Percentiles rank a stretch among this genome's conserved stretches.
These are phyloP conservation scores for Sphenopsis melanotis DNA, from an alignment of 2,797 vertebrate genomes.

Conservation along the genomic window DNA sequence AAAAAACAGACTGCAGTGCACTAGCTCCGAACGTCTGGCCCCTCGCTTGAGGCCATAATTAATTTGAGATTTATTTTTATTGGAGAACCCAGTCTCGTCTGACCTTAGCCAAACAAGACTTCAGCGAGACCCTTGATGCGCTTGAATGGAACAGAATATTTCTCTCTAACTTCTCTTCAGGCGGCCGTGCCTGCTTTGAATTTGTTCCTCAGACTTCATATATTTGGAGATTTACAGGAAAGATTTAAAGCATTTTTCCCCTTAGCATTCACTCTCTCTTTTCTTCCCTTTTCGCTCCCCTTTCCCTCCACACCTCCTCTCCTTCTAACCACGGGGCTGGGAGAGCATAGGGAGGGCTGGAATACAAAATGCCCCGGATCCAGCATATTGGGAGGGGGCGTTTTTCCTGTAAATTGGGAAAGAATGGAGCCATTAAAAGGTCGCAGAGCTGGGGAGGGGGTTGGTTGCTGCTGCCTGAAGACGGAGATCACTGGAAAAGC, in stretches of 20 bases:
- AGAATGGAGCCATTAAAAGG: background rate
- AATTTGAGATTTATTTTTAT: conserved; percentile 99
- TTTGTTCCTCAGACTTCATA: conserved; percentile 79
- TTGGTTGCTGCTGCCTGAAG: background rate
- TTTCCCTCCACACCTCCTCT: background rate
- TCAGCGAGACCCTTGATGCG: conserved; percentile 87
- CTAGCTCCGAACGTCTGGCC: conserved; percentile 91
- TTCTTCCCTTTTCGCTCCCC: background rate
- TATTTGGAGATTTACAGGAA: conserved; percentile 71
- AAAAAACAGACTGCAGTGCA: conserved; percentile 82
- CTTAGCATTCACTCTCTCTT: conserved; percentile 36
- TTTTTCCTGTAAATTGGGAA: background rate
- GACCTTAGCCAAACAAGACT: conserved; percentile 98
- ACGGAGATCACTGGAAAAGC: background rate
- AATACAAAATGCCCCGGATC: background rate
- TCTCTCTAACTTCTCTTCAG: conserved; percentile 85
- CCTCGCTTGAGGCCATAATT: conserved; percentile 96
- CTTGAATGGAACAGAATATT: conserved; percentile 88
- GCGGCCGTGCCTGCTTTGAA: conserved; percentile 85
- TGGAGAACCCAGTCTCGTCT: conserved; percentile 95
- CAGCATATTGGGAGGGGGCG: background rate
- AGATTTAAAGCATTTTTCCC: conserved; percentile 65
- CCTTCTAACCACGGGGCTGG: conserved; percentile 6
- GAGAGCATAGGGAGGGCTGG: background rate
- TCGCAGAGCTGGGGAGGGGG: background rate